Evolutionary conservation across 2,888 invertebrate species (phyloP).

Genomic region (Therioaphis trifolii): DNA sequence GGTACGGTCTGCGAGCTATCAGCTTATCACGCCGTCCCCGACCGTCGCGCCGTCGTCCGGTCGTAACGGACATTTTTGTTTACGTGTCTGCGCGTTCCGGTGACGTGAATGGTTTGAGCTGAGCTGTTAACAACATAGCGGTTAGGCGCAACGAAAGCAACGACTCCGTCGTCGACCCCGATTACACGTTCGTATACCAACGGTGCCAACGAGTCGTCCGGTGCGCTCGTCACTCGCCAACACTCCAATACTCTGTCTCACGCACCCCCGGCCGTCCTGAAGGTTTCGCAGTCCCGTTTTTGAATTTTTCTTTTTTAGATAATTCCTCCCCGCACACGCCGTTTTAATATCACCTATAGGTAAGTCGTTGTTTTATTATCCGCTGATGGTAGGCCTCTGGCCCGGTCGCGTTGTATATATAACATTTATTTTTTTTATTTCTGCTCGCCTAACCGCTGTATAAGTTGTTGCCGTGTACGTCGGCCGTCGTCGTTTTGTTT

Average conservation of each 20-base stretch:
- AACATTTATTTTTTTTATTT: neutral
- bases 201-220: neutral
- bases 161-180: conserved; percentile 10
- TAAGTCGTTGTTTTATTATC: conserved; percentile 42
- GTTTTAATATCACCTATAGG: conserved; percentile 14
- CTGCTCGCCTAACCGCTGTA: conserved; percentile 50
- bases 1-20: too few species aligned
- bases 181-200: neutral
- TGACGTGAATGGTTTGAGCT: conserved; percentile 55
- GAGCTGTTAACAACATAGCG: conserved; percentile 53
- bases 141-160: conserved; percentile 57
- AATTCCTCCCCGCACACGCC: neutral
- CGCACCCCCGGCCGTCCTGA: too few species aligned
- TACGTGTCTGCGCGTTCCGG: conserved; percentile 53
- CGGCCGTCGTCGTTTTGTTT: too few species aligned
- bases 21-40: too few species aligned
- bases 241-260: too few species aligned
- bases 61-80: conserved; percentile 60
- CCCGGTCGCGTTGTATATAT: too few species aligned
- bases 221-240: too few species aligned
- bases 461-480: neutral
- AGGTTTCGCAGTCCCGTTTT: too few species aligned
- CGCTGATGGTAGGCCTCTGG: neutral
- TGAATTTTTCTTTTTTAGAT: too few species aligned
- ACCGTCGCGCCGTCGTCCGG: neutral